Evolutionary conservation across 2,113 vertebrate genomes (phyloP).

Genomic region (Etheostoma spectabile): DNA sequence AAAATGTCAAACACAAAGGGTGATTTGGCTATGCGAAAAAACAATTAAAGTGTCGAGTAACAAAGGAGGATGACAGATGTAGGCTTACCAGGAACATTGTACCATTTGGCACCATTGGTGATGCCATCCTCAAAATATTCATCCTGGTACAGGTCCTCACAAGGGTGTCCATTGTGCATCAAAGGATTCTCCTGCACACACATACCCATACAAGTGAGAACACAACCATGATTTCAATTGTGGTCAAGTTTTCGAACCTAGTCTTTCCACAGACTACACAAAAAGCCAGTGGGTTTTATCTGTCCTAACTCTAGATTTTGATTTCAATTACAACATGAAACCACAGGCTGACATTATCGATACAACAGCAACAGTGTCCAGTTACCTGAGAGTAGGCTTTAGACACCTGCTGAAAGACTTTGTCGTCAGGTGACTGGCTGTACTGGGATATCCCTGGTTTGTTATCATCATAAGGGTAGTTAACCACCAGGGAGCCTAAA

Average conservation of each 20-base stretch:
- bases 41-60: neutral
- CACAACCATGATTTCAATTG: slow-evolving; percentile 40
- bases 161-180: slow-evolving; percentile 94
- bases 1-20: neutral
- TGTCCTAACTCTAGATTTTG: neutral
- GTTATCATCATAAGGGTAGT: slow-evolving; percentile 96
- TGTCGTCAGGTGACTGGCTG: slow-evolving; percentile 92
- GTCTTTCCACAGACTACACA: slow-evolving; percentile 1
- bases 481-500: slow-evolving; percentile 96
- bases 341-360: slow-evolving; percentile 10
- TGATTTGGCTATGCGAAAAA: neutral
- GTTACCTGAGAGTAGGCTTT: slow-evolving; percentile 93
- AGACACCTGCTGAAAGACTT: slow-evolving; percentile 90
- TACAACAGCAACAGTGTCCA: neutral
- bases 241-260: slow-evolving; percentile 24
- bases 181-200: slow-evolving; percentile 88
- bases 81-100: slow-evolving; percentile 92
- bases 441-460: slow-evolving; percentile 84
- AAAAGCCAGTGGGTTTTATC: neutral
- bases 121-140: slow-evolving; percentile 94
- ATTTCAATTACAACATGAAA: slow-evolving; percentile 20
- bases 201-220: slow-evolving; percentile 28
- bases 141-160: slow-evolving; percentile 86
- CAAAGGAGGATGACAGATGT: neutral
- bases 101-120: slow-evolving; percentile 98